Evolutionary conservation across 2,888 invertebrate species (phyloP), one percentile per base, ranked within the genome.

Genomic region (Disparrhopalites patrizii): DNA sequence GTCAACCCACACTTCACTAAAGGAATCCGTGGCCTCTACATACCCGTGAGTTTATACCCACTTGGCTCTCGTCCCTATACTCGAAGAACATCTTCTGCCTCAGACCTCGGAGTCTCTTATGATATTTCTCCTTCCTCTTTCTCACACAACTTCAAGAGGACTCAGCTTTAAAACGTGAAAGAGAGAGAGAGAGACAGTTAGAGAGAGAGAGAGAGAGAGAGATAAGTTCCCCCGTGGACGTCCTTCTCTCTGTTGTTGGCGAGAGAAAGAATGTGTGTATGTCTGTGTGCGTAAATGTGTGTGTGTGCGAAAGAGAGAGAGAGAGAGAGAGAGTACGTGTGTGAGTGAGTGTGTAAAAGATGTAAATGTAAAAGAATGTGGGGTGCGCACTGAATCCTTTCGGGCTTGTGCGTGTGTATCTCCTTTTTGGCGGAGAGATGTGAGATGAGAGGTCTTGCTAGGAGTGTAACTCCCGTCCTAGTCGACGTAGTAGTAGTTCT

Each of bases 11-110:
- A 40, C 52, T 27, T n/a, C 38, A 57, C 33, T 33, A 13, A 33
- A 25, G 33, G 55, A 56, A 56, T 33, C 31, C 20, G 23, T 33
- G 18, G 36, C 30, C 36, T 23, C 3, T 36, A 36, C 56, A 56
- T 56, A 56, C 56, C 38, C 33, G 23, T 56, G 36, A 30, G 30
- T 31, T 25, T 31, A 56, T 56, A 56, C 56, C n/a, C 33, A 57
- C 57, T 25, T 38, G 20, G 28, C 31, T 33, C 33, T 56, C 33
- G 20, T 33, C 56, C 36, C 23, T 20, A 30, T 56, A 56, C 31
- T 56, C 23, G 28, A n/a, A n/a, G n/a, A 27, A 25, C 28, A 28
- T 28, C 54, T 28, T n/a, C 54, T 18, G 54, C 28, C 43, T 27
- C 30, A 3, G 25, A 15, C 54, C 30, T 54, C 25, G 25, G 54